Conservation (phyloP, 2,888 invertebrate species). For the Melinopterus prodromus region DNA sequence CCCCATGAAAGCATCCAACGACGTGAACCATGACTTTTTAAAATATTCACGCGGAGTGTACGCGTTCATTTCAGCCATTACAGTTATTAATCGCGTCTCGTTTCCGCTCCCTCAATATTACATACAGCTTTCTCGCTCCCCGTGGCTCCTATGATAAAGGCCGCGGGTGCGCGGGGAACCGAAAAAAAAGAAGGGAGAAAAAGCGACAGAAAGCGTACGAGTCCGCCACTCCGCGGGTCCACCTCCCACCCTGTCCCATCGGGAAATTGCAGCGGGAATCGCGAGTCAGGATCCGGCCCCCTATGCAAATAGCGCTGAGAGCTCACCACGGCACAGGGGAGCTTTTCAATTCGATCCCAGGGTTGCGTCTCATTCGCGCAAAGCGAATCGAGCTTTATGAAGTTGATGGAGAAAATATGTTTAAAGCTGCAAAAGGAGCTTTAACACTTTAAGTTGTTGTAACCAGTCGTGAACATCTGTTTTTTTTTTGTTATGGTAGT, state of each 20-base stretch:
- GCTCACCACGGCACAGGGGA: conserved; percentile 47
- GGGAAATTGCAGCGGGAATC: conserved; percentile 19
- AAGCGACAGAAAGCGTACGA: neutral
- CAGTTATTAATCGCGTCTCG: conserved; percentile 40
- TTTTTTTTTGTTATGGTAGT: too few species aligned
- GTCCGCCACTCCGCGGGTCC: neutral
- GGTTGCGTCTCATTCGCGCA: neutral
- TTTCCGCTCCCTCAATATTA: conserved; percentile 27
- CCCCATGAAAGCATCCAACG: conserved; percentile 12
- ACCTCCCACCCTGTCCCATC: neutral
- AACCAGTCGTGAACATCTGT: too few species aligned
- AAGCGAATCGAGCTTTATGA: neutral
- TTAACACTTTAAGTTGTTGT: too few species aligned
- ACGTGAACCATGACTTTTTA: neutral
- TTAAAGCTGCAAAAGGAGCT: too few species aligned
- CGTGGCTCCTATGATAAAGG: conserved; percentile 53
- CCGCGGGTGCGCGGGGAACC: conserved; percentile 43
- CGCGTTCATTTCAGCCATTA: conserved; percentile 40
- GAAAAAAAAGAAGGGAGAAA: neutral
- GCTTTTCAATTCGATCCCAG: neutral
- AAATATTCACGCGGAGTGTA: conserved; percentile 34
- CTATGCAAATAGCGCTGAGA: conserved; percentile 57
- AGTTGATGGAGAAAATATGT: too few species aligned
- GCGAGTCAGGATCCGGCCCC: neutral
- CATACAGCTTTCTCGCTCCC: conserved; percentile 34